phyloP scores from a whole-genome alignment of 2,888 invertebrate genomes.

The Ramazzottius varieornatus region DNA sequence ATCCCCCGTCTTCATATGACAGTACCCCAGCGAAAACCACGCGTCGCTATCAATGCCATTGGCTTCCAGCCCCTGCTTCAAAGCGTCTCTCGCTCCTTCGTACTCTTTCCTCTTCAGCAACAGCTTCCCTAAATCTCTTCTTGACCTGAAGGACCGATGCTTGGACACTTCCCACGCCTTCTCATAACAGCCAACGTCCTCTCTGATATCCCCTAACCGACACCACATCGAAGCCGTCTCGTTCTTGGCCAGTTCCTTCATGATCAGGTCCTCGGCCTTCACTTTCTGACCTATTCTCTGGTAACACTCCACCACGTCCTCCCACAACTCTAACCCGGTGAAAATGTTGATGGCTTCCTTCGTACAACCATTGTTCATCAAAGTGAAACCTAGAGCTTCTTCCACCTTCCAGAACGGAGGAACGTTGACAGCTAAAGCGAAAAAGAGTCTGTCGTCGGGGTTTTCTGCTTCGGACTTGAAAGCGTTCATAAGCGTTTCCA shows the following conservation, averaged over 20 bases:
- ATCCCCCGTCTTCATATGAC: not conserved
- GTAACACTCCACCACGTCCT: constrained; percentile 72
- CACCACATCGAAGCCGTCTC: constrained; percentile 66
- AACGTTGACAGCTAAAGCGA: constrained; percentile 10
- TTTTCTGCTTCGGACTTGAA: not conserved
- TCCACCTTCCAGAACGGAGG: constrained; percentile 15
- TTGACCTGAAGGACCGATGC: constrained; percentile 50
- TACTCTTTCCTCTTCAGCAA: constrained; percentile 38
- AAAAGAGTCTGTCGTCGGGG: constrained; percentile 5
- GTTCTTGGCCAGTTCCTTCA: constrained; percentile 42
- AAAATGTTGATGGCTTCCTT: constrained; percentile 24
- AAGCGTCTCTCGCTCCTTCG: not conserved
- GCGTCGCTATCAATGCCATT: not conserved
- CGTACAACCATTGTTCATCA: constrained; percentile 18
- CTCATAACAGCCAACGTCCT: constrained; percentile 49
- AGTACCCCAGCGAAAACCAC: not conserved
- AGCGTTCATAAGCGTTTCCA: constrained; percentile 12
- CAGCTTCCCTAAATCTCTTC: constrained; percentile 56
- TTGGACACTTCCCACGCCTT: constrained; percentile 72
- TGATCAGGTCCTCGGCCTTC: constrained; percentile 61
- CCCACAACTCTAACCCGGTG: constrained; percentile 46
- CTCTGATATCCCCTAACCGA: constrained; percentile 60
- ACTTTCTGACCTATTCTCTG: constrained; percentile 51
- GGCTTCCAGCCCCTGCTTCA: not conserved
- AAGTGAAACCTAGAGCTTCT: constrained; percentile 17